Percentiles rank a stretch among this genome's conserved stretches.
phyloP scores from a whole-genome alignment of 2,797 vertebrate genomes.

The Botia almorhae region DNA sequence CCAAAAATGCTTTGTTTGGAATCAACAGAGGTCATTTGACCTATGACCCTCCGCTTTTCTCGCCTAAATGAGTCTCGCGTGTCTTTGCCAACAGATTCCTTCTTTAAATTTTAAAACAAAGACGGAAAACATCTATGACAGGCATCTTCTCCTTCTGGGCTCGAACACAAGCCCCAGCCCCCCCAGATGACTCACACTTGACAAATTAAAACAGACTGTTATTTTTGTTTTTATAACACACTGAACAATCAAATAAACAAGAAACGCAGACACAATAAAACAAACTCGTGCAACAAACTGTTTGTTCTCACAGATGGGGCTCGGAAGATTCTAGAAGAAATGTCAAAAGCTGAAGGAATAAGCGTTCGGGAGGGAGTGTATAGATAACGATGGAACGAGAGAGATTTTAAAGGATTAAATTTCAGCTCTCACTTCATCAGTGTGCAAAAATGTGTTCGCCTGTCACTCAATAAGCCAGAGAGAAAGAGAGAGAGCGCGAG shows the following conservation, averaged over 20 bases:
- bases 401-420: slow-evolving; percentile 34
- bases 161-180: slow-evolving; percentile 3
- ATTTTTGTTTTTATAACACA: not conserved
- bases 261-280: slow-evolving; percentile 55
- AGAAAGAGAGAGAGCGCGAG: not conserved
- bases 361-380: not conserved
- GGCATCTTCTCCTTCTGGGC: not conserved
- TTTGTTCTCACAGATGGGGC: slow-evolving; percentile 41
- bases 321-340: slow-evolving; percentile 36
- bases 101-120: not conserved
- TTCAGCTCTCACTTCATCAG: not conserved
- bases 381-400: not conserved
- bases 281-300: slow-evolving; percentile 40
- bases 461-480: slow-evolving; percentile 33
- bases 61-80: slow-evolving; percentile 13
- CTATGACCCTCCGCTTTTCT: slow-evolving; percentile 29
- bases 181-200: slow-evolving; percentile 9
- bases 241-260: slow-evolving; percentile 41
- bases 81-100: slow-evolving; percentile 16
- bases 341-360: slow-evolving; percentile 29
- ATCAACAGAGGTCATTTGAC: slow-evolving; percentile 32
- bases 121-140: not conserved
- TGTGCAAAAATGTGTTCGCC: slow-evolving; percentile 25
- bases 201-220: slow-evolving; percentile 38
- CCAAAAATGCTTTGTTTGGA: slow-evolving; percentile 34